These are phyloP conservation scores for Eristalis tenax DNA, from an alignment of 2,888 invertebrate species.

Conservation along the genomic window DNA sequence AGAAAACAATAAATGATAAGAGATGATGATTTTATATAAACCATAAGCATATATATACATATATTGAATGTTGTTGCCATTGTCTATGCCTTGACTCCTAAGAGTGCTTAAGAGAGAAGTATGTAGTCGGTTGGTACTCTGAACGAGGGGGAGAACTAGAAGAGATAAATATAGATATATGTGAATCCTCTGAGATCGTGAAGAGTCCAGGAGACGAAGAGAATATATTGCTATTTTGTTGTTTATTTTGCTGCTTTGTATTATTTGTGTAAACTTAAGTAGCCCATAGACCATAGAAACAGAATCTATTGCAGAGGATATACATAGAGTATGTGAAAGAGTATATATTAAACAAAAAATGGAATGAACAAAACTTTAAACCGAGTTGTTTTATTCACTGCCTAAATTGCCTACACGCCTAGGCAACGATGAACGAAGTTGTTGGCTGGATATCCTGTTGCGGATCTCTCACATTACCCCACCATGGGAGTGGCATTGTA, in stretches of 20 bases:
- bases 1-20: not conserved
- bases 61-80: constrained; percentile 69
- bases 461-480: too few relatives aligned
- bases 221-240: constrained; percentile 41
- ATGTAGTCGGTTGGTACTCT: constrained; percentile 26
- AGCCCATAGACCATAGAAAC: constrained; percentile 32
- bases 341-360: constrained; percentile 36
- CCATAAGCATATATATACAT: constrained; percentile 4
- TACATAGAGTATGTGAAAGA: constrained; percentile 27
- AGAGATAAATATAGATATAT: constrained; percentile 29
- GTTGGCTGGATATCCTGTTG: too few relatives aligned
- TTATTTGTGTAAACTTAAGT: constrained; percentile 46
- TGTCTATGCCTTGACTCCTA: constrained; percentile 68
- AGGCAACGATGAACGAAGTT: not conserved
- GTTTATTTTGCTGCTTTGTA: constrained; percentile 53
- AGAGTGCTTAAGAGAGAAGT: constrained; percentile 35
- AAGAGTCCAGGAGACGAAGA: constrained; percentile 18
- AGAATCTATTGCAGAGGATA: constrained; percentile 50
- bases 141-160: constrained; percentile 23
- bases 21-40: constrained; percentile 39
- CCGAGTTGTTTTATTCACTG: constrained; percentile 11
- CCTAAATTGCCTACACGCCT: not conserved
- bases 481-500: too few relatives aligned
- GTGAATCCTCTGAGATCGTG: not conserved
- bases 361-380: constrained; percentile 39